Evolutionary conservation across 64 coral and sea anemone genomes (phyloP), one percentile per base, ranked within the genome.

Genomic region (Hydrozoanthus tunicans): DNA sequence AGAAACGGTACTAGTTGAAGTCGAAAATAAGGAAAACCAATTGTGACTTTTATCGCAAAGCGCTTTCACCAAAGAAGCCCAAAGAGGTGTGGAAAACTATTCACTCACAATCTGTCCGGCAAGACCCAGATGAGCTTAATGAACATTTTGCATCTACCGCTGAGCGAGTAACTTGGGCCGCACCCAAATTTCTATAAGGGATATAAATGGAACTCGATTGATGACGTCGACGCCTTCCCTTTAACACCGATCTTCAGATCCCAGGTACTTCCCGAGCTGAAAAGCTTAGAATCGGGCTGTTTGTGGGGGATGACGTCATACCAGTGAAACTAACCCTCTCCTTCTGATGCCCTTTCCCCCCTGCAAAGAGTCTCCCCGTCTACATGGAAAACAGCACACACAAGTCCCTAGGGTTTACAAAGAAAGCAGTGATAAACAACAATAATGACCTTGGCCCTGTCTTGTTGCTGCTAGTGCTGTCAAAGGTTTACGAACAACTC

Each of bases 41-140:
- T 8, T 5, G 56, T 23, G 54, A 59, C 55, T 79, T 79, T 59
- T 79, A 59, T 25, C 4, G 14, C 77, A 79, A 79, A 79, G 55
- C 56, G 17, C 77, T 79, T 59, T 68, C 62, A 15, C 64, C 65
- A 52, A 84, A 84, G 9, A 81, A 77, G 9, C 80, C 91, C 0
- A 92, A 92, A 51, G 91, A 92, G 43, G 91, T 92, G 56, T 92
- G 90, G 90, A 81, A 56, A 32, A 52, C 72, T 9, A 91, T 81
- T 32, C 90, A 91, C 58, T 23, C 78, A 24, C 57, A 80, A 60
- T n/a, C 78, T 7, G 56, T 89, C 69, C 15, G 70, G 59, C 54
- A 26, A 59, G 59, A 89, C 68, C 63, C 54, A 6, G 10, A 86
- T 69, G 82, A 86, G 27, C 82, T 86, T 6, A 86, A 86, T 26